phyloP scores from a whole-genome alignment of 2,888 invertebrate species.

The Lampropteryx suffumata region DNA sequence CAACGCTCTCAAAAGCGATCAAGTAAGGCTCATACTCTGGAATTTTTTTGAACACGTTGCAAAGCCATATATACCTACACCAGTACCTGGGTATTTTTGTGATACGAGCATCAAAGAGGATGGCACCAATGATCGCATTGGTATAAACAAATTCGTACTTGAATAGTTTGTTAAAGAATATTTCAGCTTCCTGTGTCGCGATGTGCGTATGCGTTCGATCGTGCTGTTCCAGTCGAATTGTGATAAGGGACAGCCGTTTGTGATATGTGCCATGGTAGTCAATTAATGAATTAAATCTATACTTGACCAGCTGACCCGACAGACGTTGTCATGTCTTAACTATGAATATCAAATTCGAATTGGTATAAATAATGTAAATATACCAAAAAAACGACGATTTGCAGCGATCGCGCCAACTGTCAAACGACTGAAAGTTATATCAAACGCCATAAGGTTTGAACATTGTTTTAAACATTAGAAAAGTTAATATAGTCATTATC shows the following conservation, averaged over 20 bases:
- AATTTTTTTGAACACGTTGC: not conserved
- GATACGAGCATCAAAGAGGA: slow-evolving; percentile 27
- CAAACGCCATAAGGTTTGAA: too few species aligned
- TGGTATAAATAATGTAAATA: too few species aligned
- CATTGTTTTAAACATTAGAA: too few species aligned
- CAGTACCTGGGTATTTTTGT: slow-evolving; percentile 20
- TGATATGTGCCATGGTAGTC: slow-evolving; percentile 37
- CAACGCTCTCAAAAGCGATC: slow-evolving; percentile 19
- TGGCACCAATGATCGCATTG: slow-evolving; percentile 35
- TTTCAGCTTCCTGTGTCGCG: slow-evolving; percentile 52
- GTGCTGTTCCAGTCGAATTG: slow-evolving; percentile 42
- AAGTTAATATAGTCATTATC: too few species aligned
- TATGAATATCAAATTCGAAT: too few species aligned
- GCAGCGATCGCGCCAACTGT: too few species aligned
- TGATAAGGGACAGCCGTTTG: slow-evolving; percentile 60
- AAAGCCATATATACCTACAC: slow-evolving; percentile 2
- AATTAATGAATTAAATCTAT: slow-evolving; percentile 43
- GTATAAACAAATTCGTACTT: slow-evolving; percentile 49
- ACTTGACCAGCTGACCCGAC: too few species aligned
- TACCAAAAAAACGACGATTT: too few species aligned
- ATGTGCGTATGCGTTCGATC: slow-evolving; percentile 43
- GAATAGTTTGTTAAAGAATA: slow-evolving; percentile 42
- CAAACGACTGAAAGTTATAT: too few species aligned
- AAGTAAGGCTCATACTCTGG: slow-evolving; percentile 17
- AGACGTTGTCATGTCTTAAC: too few species aligned